These are phyloP conservation scores for Apocrypta bakeri DNA, from an alignment of 1,140 invertebrate genomes.

Conservation along the genomic window DNA sequence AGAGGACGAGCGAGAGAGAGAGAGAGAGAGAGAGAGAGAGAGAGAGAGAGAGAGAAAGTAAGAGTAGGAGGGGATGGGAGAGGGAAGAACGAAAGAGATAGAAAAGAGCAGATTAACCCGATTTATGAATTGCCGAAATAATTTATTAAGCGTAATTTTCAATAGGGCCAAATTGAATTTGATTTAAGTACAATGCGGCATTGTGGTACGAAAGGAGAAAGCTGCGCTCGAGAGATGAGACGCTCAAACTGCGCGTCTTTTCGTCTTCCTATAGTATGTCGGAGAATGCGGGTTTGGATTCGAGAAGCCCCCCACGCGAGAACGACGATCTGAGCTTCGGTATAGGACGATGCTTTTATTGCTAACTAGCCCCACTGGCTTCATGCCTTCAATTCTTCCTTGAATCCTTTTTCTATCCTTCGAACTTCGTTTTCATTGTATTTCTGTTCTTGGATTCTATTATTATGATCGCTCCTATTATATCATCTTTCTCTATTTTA, in stretches of 20 bases:
- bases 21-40: too few relatives aligned
- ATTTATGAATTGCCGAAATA: slow-evolving; percentile 76
- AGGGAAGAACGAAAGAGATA: background rate
- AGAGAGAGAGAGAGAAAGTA: too few relatives aligned
- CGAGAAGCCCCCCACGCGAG: slow-evolving; percentile 52
- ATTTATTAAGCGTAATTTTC: slow-evolving; percentile 76
- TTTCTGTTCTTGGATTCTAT: background rate
- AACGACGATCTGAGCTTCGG: slow-evolving; percentile 25
- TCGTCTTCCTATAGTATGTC: background rate
- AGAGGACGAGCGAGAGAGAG: too few relatives aligned
- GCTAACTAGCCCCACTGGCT: slow-evolving; percentile 67
- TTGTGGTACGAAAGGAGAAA: slow-evolving; percentile 62
- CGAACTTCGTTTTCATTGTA: slow-evolving; percentile 5
- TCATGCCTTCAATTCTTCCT: slow-evolving; percentile 3
- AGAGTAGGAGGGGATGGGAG: too few relatives aligned
- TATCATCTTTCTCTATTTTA: slow-evolving; percentile 32
- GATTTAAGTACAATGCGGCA: slow-evolving; percentile 74
- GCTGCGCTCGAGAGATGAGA: slow-evolving; percentile 61
- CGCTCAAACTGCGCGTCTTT: slow-evolving; percentile 43
- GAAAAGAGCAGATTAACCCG: slow-evolving; percentile 30
- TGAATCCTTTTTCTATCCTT: background rate
- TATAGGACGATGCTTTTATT: slow-evolving; percentile 67
- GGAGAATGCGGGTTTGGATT: slow-evolving; percentile 40
- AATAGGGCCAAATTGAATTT: slow-evolving; percentile 75
- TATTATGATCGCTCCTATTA: slow-evolving; percentile 23